These are phyloP conservation scores for Gymnopithys bicolor DNA, from an alignment of 2,797 vertebrate species.

Conservation along the genomic window DNA sequence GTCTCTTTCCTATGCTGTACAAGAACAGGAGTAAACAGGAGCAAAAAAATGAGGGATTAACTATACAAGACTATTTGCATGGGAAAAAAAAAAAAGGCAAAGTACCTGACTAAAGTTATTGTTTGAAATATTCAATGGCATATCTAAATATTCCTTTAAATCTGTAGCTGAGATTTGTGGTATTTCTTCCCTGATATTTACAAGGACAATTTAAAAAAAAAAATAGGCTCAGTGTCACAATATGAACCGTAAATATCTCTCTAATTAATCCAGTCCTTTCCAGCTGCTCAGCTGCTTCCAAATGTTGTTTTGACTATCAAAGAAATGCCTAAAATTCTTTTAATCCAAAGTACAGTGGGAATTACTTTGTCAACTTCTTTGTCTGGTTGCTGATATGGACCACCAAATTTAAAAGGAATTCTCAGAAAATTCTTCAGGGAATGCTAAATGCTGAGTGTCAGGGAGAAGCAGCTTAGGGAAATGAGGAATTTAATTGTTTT, in stretches of 20 bases:
- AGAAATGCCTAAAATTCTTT: neutral
- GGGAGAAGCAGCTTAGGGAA: neutral
- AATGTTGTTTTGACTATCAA: conserved; percentile 41
- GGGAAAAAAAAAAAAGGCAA: neutral
- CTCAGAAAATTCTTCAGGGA: neutral
- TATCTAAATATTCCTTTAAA: neutral
- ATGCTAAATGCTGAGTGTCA: neutral
- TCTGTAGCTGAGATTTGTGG: neutral
- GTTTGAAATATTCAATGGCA: neutral
- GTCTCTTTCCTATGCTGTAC: neutral
- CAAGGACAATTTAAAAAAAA: neutral
- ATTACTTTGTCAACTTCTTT: conserved; percentile 13
- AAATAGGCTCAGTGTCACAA: neutral
- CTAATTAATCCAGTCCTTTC: conserved; percentile 37
- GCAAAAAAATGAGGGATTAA: neutral
- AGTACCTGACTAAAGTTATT: neutral
- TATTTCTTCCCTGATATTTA: neutral
- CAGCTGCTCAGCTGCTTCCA: conserved; percentile 19
- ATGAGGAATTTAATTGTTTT: neutral
- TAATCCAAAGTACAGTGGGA: neutral
- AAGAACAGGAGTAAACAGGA: conserved; percentile 4
- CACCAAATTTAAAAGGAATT: conserved; percentile 12
- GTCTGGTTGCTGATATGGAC: neutral
- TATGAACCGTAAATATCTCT: neutral
- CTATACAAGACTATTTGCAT: neutral